phyloP scores from a whole-genome alignment of 2,797 vertebrate genomes.

The Lepus townsendii region DNA sequence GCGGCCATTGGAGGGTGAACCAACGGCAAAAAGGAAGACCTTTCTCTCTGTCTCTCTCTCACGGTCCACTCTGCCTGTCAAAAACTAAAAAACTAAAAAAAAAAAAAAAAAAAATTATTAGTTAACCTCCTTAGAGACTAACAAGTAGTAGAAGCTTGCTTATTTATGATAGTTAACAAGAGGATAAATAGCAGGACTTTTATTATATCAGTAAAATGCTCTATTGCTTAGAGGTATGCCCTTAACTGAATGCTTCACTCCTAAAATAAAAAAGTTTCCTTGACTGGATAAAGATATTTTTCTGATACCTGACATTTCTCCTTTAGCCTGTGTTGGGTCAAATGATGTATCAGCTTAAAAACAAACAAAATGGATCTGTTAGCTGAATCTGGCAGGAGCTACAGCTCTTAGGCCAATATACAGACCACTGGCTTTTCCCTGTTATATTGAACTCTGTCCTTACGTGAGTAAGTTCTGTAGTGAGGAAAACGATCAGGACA shows the following conservation, averaged over 20 bases:
- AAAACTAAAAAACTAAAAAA: too few species aligned
- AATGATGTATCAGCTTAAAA: conserved; percentile 16
- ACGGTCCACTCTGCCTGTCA: too few species aligned
- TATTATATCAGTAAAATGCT: not conserved
- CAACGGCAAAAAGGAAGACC: too few species aligned
- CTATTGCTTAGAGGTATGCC: conserved; percentile 48
- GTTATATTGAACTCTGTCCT: not conserved
- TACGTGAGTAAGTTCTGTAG: conserved; percentile 1
- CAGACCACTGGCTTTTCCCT: not conserved
- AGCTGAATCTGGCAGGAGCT: conserved; percentile 49
- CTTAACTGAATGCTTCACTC: conserved; percentile 23
- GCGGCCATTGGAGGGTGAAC: too few species aligned
- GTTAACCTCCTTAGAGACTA: not conserved
- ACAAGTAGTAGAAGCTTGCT: not conserved
- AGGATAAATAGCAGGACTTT: not conserved
- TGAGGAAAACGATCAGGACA: conserved; percentile 21
- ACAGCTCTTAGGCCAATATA: not conserved
- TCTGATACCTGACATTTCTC: conserved; percentile 56
- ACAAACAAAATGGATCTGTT: not conserved
- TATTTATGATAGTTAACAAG: conserved; percentile 53
- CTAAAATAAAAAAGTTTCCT: conserved; percentile 60
- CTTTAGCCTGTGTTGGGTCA: conserved; percentile 51
- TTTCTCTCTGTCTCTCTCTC: too few species aligned
- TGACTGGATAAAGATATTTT: conserved; percentile 11
- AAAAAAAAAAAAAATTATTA: conserved; percentile 56